Evolutionary conservation across 1,140 invertebrate species (phyloP), one percentile per base, ranked within the genome.

Genomic region (Agrilus planipennis): DNA sequence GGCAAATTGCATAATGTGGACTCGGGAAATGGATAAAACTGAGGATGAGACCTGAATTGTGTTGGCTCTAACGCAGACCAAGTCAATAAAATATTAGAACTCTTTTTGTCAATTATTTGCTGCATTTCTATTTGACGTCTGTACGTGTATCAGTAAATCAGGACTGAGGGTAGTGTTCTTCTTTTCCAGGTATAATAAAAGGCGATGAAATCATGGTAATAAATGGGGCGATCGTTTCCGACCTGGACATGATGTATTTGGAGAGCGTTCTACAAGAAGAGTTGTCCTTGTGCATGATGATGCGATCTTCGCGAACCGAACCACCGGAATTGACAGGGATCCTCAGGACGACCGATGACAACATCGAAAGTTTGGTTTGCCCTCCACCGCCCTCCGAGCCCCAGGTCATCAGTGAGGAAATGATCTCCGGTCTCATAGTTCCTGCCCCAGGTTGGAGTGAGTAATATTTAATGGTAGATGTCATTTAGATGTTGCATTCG

Each of bases 241-340:
- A 96, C 68, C 72, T 98, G 66, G 92, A 97, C 73, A 98, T 98
- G 92, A 96, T 97, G 85, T 96, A 93, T 71, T 76, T 97, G 57
- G 93, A 96, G 64, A 82, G 81, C 57, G 87, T 95, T 22, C 72
- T 97, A 41, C 89, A 95, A 67, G 92, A 96, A 64, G 91, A 94
- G 58, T 73, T 89, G 22, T 83, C 86, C 18, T 73, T 97, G n/a
- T 92, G 89, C 68, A 88, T 96, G 79, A 96, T 94, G 83, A 91
- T 96, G 78, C 76, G 91, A 46, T 94, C 89, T 14, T 91, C 90
- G n/a, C 76, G 90, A 50, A 91, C 87, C 1, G 89, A 95, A 63
- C 86, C 89, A 16, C 89, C 90, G 2, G 87, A 91, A 66, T 68
- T 90, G 47, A 79, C 76, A 15, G 82, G 81, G 21, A 76, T 87